These are phyloP conservation scores for Pomacea canaliculata DNA, from an alignment of 2,888 invertebrate species.

Conservation along the genomic window DNA sequence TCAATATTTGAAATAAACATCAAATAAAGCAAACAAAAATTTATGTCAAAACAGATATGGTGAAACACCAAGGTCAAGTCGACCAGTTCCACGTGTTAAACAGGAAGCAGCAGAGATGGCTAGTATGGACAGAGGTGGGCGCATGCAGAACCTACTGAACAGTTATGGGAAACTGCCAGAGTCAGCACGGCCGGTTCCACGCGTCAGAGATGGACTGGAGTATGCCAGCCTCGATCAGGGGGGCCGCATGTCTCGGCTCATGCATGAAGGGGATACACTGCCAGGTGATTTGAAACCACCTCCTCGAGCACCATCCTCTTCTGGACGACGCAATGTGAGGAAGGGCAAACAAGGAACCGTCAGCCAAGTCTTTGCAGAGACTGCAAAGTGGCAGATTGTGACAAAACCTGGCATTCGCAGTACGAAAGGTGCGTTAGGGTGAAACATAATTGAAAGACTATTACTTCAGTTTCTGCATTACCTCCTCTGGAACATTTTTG, in stretches of 20 bases:
- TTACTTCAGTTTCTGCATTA: too few relatives aligned
- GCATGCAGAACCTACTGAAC: slow-evolving; percentile 50
- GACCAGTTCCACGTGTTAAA: slow-evolving; percentile 53
- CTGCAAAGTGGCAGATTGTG: slow-evolving; percentile 47
- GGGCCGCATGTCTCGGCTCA: slow-evolving; percentile 56
- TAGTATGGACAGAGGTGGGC: slow-evolving; percentile 49
- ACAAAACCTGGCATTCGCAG: slow-evolving; percentile 38
- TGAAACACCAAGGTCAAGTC: slow-evolving; percentile 47
- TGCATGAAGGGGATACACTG: slow-evolving; percentile 52
- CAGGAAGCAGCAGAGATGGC: slow-evolving; percentile 50
- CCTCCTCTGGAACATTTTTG: too few relatives aligned
- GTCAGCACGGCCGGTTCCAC: slow-evolving; percentile 45
- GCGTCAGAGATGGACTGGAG: slow-evolving; percentile 48
- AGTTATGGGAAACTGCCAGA: slow-evolving; percentile 49
- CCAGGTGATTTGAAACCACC: slow-evolving; percentile 46
- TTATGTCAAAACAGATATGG: slow-evolving; percentile 40
- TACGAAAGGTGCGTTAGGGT: background rate
- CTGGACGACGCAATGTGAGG: slow-evolving; percentile 48
- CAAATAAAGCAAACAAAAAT: too few relatives aligned
- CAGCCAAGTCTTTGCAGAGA: slow-evolving; percentile 47
- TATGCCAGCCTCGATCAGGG: slow-evolving; percentile 55
- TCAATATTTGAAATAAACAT: too few relatives aligned
- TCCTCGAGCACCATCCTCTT: slow-evolving; percentile 46
- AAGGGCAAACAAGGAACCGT: slow-evolving; percentile 48
- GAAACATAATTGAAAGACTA: too few relatives aligned